These are phyloP conservation scores for Xestia xanthographa DNA, from an alignment of 2,888 invertebrate genomes.

Conservation along the genomic window DNA sequence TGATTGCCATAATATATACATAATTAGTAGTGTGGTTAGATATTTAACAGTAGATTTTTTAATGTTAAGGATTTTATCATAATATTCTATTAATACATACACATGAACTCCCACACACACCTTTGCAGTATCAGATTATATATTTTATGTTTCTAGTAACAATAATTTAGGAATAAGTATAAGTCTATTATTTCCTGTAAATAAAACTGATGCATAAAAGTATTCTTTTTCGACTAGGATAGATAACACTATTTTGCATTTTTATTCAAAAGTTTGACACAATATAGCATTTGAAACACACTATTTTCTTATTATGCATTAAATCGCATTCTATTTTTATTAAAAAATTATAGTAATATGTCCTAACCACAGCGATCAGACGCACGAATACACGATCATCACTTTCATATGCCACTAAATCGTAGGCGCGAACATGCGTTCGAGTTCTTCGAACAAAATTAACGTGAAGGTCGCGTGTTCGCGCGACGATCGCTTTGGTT, in stretches of 20 bases:
- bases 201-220: constrained; percentile 2
- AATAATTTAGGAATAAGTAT: background rate
- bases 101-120: background rate
- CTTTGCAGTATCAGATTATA: background rate
- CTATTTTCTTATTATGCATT: constrained; percentile 8
- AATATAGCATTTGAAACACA: constrained; percentile 32
- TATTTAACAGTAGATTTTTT: constrained; percentile 33
- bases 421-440: background rate
- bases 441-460: background rate
- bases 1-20: constrained; percentile 60
- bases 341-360: background rate
- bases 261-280: constrained; percentile 18
- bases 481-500: background rate
- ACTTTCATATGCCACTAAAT: background rate
- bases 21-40: constrained; percentile 34
- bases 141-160: background rate
- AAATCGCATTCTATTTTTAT: constrained; percentile 10
- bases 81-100: background rate
- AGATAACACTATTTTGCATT: constrained; percentile 28
- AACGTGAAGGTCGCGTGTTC: background rate
- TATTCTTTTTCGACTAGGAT: background rate
- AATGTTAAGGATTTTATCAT: constrained; percentile 30
- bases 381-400: background rate
- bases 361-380: background rate
- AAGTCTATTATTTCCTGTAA: background rate